Conservation (phyloP, 2,888 invertebrate genomes). For the Drosophila formosana region DNA sequence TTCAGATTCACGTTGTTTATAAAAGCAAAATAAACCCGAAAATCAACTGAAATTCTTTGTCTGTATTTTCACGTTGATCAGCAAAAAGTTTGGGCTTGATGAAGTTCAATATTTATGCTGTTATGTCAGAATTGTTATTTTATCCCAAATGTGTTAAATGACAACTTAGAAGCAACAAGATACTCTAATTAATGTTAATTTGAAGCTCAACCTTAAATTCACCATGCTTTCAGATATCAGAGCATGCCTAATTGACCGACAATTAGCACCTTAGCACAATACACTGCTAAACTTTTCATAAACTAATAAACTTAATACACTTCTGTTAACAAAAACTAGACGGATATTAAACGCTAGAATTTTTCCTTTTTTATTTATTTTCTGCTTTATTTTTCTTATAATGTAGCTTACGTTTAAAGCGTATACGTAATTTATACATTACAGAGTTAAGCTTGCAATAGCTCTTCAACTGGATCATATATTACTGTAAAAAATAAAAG, state of each 20-base stretch:
- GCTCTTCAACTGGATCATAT: no score
- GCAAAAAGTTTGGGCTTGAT: not conserved
- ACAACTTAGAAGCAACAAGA: slow-evolving; percentile 1
- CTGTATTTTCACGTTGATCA: not conserved
- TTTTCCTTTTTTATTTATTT: no score
- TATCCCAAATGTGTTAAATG: not conserved
- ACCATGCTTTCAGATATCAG: not conserved
- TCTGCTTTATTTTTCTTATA: no score
- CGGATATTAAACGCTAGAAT: no score
- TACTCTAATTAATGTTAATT: slow-evolving; percentile 16
- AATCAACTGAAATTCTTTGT: not conserved
- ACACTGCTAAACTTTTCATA: not conserved
- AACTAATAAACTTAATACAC: not conserved
- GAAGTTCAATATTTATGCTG: not conserved
- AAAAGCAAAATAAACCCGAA: no score
- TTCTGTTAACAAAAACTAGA: no score
- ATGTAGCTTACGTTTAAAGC: no score
- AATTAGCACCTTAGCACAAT: not conserved
- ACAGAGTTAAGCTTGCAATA: no score
- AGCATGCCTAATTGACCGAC: not conserved
- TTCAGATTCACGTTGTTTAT: not conserved
- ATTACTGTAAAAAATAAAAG: no score
- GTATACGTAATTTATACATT: no score
- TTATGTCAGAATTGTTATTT: not conserved
- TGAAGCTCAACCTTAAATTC: not conserved